Evolutionary conservation across 2,797 vertebrate species (phyloP), one percentile per base, ranked within the genome.

Genomic region (Pangasius djambal): DNA sequence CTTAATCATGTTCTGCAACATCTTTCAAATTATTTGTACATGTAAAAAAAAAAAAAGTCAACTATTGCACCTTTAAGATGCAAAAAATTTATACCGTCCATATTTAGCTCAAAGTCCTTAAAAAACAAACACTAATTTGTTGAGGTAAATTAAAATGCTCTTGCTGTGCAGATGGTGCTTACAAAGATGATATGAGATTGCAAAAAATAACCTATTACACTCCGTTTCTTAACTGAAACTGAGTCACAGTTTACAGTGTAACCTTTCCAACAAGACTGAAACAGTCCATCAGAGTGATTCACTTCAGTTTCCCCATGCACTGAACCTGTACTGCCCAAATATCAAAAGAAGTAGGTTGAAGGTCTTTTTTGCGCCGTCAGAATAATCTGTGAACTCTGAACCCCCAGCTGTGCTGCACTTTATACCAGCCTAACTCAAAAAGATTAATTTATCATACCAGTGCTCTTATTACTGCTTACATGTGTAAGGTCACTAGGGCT

Each of bases 391-490:
- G 57, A 83, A 61, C 79, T 20, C 61, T 48, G 61, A 67, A 20
- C 82, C 61, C 40, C 57, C 57, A 25, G 31, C 79, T 84, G 28
- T 84, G 82, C 25, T 67, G 61, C 16, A 67, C 15, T 84, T 67
- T 84, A 63, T 44, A 83, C 22, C 59, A 44, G 79, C 18, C 2
- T 55, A 22, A 3, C 57, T 67, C 40, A 20, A 63, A 84, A 84
- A 5, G 61, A 84, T 67, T 48, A 12, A 65, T 65, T 84, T 67
- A 65, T 67, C 82, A 84, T 67, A 4, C 5, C 59, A n/a, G 15
- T 63, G 59, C 59, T 83, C 59, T 63, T 83, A 65, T 83, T 83
- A 65, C 65, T 83, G 82, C 82, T 50, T 65, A 84, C 82, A 67
- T 50, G 82, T 18, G 40, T 67, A 67, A 84, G 61, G 82, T 84